These are phyloP conservation scores for Idris sp. DNA, from an alignment of 1,140 invertebrate species.

Conservation along the genomic window DNA sequence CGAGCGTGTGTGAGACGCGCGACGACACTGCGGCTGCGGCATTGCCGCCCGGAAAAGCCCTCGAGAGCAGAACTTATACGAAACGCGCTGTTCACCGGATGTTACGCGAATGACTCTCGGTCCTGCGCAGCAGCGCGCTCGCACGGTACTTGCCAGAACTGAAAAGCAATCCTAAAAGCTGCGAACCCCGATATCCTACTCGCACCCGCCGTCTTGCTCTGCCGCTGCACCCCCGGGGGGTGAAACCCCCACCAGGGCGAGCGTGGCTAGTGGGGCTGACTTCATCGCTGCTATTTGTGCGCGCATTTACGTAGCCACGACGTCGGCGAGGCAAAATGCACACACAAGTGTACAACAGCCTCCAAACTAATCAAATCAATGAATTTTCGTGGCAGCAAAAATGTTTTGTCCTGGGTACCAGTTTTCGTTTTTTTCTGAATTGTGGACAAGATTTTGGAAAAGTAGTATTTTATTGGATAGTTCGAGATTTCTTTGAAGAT, in stretches of 20 bases:
- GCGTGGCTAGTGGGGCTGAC: slow-evolving; percentile 25
- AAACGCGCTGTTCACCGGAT: slow-evolving; percentile 66
- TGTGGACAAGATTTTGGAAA: no score
- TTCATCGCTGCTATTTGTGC: slow-evolving; percentile 27
- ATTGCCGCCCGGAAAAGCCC: slow-evolving; percentile 23
- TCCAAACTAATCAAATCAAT: slow-evolving; percentile 33
- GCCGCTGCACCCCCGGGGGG: slow-evolving; percentile 18
- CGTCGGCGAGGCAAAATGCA: neutral
- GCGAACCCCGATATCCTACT: slow-evolving; percentile 41
- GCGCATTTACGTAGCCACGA: slow-evolving; percentile 19
- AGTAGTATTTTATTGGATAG: no score
- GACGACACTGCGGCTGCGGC: slow-evolving; percentile 16
- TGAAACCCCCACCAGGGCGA: slow-evolving; percentile 19
- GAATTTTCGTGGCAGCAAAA: no score
- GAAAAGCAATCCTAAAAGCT: slow-evolving; percentile 61
- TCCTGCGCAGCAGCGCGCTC: slow-evolving; percentile 73
- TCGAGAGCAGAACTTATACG: slow-evolving; percentile 42
- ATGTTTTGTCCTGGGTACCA: no score
- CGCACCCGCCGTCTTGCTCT: slow-evolving; percentile 10
- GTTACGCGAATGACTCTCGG: slow-evolving; percentile 70
- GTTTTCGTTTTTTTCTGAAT: no score
- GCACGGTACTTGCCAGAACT: slow-evolving; percentile 65
- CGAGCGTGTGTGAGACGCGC: neutral
- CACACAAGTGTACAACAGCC: slow-evolving; percentile 11
- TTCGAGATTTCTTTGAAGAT: no score